Percentiles rank a stretch among this genome's conserved stretches.
phyloP scores from a whole-genome alignment of 2,113 vertebrate genomes.

The Eleginops maclovinus region DNA sequence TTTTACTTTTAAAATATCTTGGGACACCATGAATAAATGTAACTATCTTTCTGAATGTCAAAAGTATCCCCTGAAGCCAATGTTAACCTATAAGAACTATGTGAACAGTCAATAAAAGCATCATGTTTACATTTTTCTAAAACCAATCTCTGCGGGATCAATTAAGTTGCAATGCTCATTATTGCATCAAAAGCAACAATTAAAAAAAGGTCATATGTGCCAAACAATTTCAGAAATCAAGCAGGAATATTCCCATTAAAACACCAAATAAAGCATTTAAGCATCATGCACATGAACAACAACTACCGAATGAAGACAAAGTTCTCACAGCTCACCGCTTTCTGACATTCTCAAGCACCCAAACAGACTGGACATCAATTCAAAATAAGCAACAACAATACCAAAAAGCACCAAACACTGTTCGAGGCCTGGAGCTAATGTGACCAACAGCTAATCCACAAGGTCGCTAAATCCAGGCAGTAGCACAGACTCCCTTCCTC shows the following conservation, averaged over 20 bases:
- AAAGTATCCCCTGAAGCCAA: background rate
- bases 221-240: background rate
- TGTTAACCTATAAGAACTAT: background rate
- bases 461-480: background rate
- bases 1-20: background rate
- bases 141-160: background rate
- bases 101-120: background rate
- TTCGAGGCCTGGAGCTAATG: slow-evolving; percentile 1
- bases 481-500: background rate
- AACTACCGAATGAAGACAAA: background rate
- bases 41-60: too few species aligned
- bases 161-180: background rate
- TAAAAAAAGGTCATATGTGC: background rate
- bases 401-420: too few species aligned
- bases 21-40: too few species aligned
- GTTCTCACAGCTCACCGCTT: background rate
- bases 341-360: background rate
- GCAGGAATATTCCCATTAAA: background rate
- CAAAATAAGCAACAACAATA: too few species aligned
- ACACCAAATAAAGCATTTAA: background rate
- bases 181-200: background rate
- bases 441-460: background rate
- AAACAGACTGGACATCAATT: background rate
- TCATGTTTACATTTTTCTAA: background rate
- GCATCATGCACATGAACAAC: background rate